A percentile compares a stretch with the other conserved stretches of the same genome.
These are phyloP conservation scores for Neostethus bicornis DNA, from an alignment of 2,797 vertebrate species.

Conservation along the genomic window DNA sequence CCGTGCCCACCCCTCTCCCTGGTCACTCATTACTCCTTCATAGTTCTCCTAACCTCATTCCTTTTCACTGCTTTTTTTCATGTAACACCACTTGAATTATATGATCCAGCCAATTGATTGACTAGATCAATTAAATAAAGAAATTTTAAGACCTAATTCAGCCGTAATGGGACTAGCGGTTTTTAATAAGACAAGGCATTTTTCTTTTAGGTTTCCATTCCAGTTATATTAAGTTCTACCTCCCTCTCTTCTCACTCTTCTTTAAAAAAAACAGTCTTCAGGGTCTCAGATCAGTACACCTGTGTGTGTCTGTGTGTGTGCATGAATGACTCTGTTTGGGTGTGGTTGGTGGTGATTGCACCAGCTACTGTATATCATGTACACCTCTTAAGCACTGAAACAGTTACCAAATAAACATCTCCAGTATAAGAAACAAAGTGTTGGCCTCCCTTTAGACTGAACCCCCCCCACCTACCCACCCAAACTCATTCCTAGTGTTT, in stretches of 20 bases:
- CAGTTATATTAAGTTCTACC: conserved; percentile 21
- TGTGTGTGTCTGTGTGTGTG: conserved; percentile 31
- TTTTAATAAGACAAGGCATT: conserved; percentile 23
- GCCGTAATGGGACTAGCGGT: conserved; percentile 11
- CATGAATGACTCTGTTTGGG: conserved; percentile 41
- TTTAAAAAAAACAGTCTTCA: conserved; percentile 48
- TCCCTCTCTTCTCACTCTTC: neutral
- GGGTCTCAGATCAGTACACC: conserved; percentile 47
- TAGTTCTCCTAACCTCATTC: conserved; percentile 29
- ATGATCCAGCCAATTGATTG: too few relatives aligned
- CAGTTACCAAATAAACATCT: conserved; percentile 34
- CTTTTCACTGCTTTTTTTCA: conserved; percentile 31
- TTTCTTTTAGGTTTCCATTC: conserved; percentile 41
- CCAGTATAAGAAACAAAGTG: conserved; percentile 57
- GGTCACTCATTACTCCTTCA: conserved; percentile 47
- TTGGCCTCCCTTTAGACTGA: conserved; percentile 36
- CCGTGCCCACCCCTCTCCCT: conserved; percentile 42
- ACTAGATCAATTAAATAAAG: too few relatives aligned
- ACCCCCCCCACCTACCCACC: conserved; percentile 46
- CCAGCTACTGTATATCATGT: conserved; percentile 23
- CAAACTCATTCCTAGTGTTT: conserved; percentile 34
- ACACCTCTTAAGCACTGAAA: conserved; percentile 28
- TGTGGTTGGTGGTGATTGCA: conserved; percentile 8
- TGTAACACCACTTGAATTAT: too few relatives aligned
- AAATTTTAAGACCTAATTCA: conserved; percentile 8